These are phyloP conservation scores for Drosophila birchii DNA, from an alignment of 2,888 invertebrate genomes.

Conservation along the genomic window DNA sequence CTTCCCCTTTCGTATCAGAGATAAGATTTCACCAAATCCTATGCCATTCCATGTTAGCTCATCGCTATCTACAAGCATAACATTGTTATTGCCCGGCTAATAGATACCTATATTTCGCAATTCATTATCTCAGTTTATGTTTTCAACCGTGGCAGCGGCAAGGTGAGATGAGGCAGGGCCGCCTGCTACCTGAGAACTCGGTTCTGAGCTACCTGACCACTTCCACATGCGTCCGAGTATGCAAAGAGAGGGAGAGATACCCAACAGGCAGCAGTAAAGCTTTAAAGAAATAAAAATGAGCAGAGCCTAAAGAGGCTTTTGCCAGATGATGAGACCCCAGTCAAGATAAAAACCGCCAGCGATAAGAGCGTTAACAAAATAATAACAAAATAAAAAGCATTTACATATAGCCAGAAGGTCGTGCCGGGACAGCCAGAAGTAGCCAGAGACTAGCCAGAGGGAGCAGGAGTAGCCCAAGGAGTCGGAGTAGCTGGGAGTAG, in stretches of 20 bases:
- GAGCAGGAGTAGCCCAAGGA: background rate
- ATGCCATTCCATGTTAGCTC: constrained; percentile 23
- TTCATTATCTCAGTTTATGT: constrained; percentile 52
- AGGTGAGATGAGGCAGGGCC: constrained; percentile 3
- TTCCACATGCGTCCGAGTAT: constrained; percentile 19
- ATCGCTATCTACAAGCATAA: constrained; percentile 25
- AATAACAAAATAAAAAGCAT: constrained; percentile 77
- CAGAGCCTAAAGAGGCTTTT: constrained; percentile 69
- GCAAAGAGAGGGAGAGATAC: constrained; percentile 10
- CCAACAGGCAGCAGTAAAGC: constrained; percentile 49
- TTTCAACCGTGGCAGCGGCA: constrained; percentile 12
- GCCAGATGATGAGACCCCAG: constrained; percentile 51
- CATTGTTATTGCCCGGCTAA: constrained; percentile 32
- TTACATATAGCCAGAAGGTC: constrained; percentile 57
- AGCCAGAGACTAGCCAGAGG: background rate
- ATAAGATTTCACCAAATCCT: constrained; percentile 29
- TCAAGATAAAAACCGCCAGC: constrained; percentile 53
- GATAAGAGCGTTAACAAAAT: constrained; percentile 75
- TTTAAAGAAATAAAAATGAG: constrained; percentile 61
- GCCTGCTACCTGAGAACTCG: constrained; percentile 36
- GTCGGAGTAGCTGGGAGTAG: background rate
- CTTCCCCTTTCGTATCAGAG: constrained; percentile 12
- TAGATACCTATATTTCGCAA: constrained; percentile 44
- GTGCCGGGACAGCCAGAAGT: constrained; percentile 14
- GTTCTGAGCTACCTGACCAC: constrained; percentile 40